A percentile compares a stretch with the other conserved stretches of the same genome.
Evolutionary conservation across 2,888 invertebrate genomes (phyloP).

Genomic region (Mimumesa dahlbomi): DNA sequence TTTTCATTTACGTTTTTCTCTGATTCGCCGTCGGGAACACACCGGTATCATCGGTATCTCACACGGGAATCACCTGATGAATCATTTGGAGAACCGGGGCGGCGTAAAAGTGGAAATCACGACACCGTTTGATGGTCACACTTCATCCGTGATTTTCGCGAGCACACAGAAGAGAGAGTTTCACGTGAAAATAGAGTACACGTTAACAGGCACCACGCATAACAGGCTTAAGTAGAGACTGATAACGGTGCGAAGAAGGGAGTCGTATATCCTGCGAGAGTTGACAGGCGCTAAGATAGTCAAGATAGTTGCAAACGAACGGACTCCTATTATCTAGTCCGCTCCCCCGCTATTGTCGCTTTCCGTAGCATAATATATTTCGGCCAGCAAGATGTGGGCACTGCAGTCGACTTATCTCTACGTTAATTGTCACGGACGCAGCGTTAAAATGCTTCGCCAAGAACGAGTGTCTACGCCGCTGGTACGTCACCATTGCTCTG

Average conservation of each 20-base stretch:
- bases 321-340: slow-evolving; percentile 25
- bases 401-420: slow-evolving; percentile 59
- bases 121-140: no score
- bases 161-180: no score
- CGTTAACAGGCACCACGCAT: no score
- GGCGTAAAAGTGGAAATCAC: no score
- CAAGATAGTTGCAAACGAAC: slow-evolving; percentile 40
- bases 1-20: no score
- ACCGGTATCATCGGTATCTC: no score
- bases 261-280: slow-evolving; percentile 38
- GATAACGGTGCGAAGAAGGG: slow-evolving; percentile 24
- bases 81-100: no score
- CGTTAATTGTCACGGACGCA: slow-evolving; percentile 69
- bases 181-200: slow-evolving; percentile 24
- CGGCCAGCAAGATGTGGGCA: slow-evolving; percentile 52
- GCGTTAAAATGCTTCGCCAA: slow-evolving; percentile 66
- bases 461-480: slow-evolving; percentile 54
- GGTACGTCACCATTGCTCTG: slow-evolving; percentile 55
- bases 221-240: no score
- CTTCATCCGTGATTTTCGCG: no score
- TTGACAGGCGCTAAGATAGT: no score
- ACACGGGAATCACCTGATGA: no score
- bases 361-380: slow-evolving; percentile 55
- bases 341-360: slow-evolving; percentile 36
- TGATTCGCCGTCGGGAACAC: no score